A percentile compares a stretch with the other conserved stretches of the same genome.
Evolutionary conservation across 2,888 invertebrate species (phyloP).

Genomic region (Apoda limacodes): DNA sequence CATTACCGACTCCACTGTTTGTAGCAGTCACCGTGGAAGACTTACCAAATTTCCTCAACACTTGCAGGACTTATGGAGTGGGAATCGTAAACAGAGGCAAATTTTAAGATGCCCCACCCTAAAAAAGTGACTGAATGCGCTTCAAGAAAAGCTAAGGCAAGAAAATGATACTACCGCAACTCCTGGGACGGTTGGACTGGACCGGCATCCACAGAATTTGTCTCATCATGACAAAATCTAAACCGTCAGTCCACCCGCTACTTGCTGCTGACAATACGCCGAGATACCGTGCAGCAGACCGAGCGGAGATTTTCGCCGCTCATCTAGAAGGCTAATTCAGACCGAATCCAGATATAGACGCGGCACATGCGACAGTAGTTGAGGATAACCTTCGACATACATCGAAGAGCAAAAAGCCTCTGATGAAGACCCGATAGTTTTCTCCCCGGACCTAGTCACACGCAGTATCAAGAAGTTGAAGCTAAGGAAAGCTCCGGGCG

Average conservation of each 20-base stretch:
- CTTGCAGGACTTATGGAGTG: neutral
- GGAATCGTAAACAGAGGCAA: neutral
- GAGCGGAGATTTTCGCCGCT: too few relatives aligned
- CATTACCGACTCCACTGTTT: neutral
- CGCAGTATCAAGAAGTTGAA: neutral
- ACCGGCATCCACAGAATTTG: neutral
- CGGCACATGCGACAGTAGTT: neutral
- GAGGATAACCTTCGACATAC: neutral
- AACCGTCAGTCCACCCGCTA: constrained; percentile 1
- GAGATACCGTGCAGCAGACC: too few relatives aligned
- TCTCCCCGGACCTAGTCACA: constrained; percentile 8
- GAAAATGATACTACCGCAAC: neutral
- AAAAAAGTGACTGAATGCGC: neutral
- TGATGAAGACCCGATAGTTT: constrained; percentile 3
- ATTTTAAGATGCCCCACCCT: neutral
- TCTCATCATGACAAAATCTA: neutral
- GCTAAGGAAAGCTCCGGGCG: constrained; percentile 13
- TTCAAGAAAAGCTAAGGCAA: neutral
- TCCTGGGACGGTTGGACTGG: neutral
- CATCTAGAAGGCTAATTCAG: too few relatives aligned
- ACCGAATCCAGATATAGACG: too few relatives aligned
- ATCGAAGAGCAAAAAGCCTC: neutral
- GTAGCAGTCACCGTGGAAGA: neutral
- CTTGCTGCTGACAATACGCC: neutral
- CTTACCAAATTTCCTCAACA: neutral